Conservation (phyloP, 1,140 invertebrate species). For the Drosophila teissieri region DNA sequence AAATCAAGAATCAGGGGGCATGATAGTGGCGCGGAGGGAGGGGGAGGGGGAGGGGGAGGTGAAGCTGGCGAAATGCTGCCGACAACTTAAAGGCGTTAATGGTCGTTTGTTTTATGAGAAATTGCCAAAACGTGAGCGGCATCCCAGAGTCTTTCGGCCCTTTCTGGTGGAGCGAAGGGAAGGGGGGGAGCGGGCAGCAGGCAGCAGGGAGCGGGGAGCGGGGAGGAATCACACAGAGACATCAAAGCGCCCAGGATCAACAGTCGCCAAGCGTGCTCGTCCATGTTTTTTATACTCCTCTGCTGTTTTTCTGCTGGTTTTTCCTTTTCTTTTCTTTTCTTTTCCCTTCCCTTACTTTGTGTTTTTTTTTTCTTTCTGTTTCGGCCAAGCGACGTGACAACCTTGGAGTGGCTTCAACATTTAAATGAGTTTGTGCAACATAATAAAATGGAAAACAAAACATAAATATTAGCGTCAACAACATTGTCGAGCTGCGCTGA, state of each 20-base stretch:
- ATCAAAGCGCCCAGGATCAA: constrained; percentile 80
- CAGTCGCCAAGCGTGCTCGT: constrained; percentile 69
- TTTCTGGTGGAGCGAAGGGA: too few species aligned
- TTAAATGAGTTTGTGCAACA: constrained; percentile 64
- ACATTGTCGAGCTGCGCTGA: constrained; percentile 22
- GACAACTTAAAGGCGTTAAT: constrained; percentile 84
- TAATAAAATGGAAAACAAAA: constrained; percentile 20
- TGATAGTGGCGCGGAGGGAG: neutral
- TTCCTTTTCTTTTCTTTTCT: neutral
- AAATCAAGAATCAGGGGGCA: neutral
- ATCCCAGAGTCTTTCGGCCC: constrained; percentile 47
- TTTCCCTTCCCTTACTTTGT: neutral
- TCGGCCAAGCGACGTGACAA: constrained; percentile 28
- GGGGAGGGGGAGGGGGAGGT: neutral
- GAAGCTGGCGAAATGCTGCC: constrained; percentile 49
- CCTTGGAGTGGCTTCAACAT: constrained; percentile 54
- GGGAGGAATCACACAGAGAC: constrained; percentile 26
- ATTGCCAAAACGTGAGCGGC: constrained; percentile 83
- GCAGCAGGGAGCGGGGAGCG: neutral
- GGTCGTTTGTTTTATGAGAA: constrained; percentile 85
- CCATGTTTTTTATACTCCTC: constrained; percentile 2
- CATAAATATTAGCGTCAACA: constrained; percentile 38
- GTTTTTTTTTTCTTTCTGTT: neutral
- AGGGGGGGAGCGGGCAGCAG: too few species aligned
- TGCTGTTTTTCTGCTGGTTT: neutral